A percentile compares a stretch with the other conserved stretches of the same genome.
Conservation (phyloP, 2,797 vertebrate species). For the Tolypeutes matacus region DNA sequence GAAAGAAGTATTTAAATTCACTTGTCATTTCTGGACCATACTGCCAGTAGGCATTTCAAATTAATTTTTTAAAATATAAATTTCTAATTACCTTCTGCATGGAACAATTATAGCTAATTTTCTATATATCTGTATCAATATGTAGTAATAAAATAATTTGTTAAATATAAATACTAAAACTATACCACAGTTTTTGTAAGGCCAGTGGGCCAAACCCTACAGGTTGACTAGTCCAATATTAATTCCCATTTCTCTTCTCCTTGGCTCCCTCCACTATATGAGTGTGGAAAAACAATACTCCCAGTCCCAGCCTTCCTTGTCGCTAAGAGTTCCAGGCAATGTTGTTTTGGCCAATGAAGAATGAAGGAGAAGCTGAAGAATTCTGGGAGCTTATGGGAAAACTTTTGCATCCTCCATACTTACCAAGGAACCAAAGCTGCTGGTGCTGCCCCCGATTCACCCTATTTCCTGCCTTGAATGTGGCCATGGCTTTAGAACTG, state of each 20-base stretch:
- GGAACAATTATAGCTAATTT: neutral
- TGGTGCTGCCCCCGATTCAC: neutral
- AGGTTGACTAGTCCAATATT: neutral
- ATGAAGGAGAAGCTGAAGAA: constrained; percentile 22
- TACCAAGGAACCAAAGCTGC: neutral
- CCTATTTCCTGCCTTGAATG: neutral
- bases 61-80: neutral
- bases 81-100: neutral
- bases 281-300: neutral
- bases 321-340: neutral
- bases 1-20: neutral
- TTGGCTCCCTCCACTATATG: neutral
- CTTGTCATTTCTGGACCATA: no score
- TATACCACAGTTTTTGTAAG: neutral
- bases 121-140: neutral
- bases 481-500: neutral
- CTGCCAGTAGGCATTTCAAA: no score
- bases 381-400: neutral
- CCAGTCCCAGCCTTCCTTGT: neutral
- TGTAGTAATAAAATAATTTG: neutral
- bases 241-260: neutral
- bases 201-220: no score
- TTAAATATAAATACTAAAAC: neutral
- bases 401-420: neutral
- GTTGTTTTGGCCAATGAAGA: neutral